A percentile compares a stretch with the other conserved stretches of the same genome.
Conservation (phyloP, 2,888 invertebrate species). For the Bombylius major region DNA sequence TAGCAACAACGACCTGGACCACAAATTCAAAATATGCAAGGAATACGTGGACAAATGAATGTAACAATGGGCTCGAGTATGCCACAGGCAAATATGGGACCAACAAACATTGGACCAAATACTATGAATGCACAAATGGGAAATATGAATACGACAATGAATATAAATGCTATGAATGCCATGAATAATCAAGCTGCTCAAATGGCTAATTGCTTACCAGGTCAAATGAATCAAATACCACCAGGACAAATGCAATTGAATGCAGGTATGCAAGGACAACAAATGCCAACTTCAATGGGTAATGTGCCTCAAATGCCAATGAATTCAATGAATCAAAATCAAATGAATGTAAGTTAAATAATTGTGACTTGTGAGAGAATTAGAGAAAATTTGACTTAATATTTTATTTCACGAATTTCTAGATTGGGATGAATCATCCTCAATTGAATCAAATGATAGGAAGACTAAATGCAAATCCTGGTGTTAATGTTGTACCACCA, state of each 20-base stretch:
- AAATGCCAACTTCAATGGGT: conserved; percentile 24
- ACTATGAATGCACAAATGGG: conserved; percentile 29
- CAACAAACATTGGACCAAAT: conserved; percentile 14
- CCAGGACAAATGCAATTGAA: conserved; percentile 28
- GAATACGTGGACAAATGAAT: conserved; percentile 30
- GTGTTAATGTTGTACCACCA: conserved; percentile 28
- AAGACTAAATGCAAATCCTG: conserved; percentile 39
- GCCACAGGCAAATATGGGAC: conserved; percentile 21
- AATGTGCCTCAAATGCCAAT: conserved; percentile 29
- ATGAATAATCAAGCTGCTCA: conserved; percentile 10
- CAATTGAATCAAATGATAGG: conserved; percentile 36
- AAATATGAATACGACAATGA: conserved; percentile 36
- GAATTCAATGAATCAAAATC: conserved; percentile 27
- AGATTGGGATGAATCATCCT: conserved; percentile 31
- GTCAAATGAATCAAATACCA: conserved; percentile 30
- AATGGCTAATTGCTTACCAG: conserved; percentile 24
- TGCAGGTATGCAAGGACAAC: conserved; percentile 20
- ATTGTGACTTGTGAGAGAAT: no score
- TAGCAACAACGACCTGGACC: conserved; percentile 31
- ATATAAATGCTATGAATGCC: conserved; percentile 31
- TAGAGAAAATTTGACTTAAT: no score
- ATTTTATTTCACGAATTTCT: background rate
- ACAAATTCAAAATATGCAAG: conserved; percentile 32
- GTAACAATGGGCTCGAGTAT: conserved; percentile 27
- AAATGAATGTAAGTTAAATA: conserved; percentile 20